Conservation (phyloP, 2,797 vertebrate species). For the Paramormyrops hopkinsi region DNA sequence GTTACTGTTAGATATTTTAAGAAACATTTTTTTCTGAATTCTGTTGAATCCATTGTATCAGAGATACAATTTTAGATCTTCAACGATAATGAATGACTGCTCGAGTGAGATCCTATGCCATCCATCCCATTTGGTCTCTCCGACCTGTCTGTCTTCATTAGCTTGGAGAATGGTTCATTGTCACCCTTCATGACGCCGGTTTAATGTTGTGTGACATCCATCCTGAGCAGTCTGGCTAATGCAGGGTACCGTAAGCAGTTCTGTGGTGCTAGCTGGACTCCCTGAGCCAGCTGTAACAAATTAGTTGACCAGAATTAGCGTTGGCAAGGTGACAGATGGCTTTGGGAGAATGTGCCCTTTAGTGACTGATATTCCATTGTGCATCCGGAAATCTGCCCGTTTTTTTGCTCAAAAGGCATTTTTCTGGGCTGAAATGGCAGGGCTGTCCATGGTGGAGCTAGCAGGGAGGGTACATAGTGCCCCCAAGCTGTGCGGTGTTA, state of each 20-base stretch:
- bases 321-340: neutral
- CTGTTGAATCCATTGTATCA: neutral
- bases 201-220: slow-evolving; percentile 39
- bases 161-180: slow-evolving; percentile 30
- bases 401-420: neutral
- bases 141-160: slow-evolving; percentile 29
- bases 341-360: neutral
- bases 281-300: neutral
- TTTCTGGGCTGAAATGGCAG: neutral
- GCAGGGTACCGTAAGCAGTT: neutral
- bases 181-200: slow-evolving; percentile 40
- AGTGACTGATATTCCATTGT: neutral
- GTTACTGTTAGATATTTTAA: neutral
- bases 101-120: slow-evolving; percentile 25
- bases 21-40: neutral
- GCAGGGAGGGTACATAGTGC: neutral
- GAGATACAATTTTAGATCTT: neutral
- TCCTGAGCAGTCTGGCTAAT: neutral
- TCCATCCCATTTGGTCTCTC: slow-evolving; percentile 1
- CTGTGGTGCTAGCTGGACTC: neutral
- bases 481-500: neutral
- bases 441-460: neutral
- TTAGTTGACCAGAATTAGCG: neutral
- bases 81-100: slow-evolving; percentile 13
- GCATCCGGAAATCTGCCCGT: neutral